phyloP scores from a whole-genome alignment of 30 jellyfish, hydroid and myxozoan species.

The Pseudorhiza aurosa region DNA sequence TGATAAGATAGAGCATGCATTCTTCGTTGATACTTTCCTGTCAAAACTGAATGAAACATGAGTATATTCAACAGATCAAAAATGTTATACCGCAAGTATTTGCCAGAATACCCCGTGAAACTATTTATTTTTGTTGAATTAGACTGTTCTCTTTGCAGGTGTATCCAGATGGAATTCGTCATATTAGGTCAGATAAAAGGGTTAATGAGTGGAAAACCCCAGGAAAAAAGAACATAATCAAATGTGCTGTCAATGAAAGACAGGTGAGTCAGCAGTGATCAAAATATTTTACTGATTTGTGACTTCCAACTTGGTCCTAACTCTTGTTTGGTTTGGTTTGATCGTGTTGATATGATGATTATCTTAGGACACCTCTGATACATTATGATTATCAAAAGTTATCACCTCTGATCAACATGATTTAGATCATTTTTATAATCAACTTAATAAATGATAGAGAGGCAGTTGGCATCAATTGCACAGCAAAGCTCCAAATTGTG shows the following conservation, averaged over 20 bases:
- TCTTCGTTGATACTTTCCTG: no score
- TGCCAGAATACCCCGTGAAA: no score
- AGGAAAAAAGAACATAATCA: conserved; percentile 92
- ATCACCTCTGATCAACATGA: conserved; percentile 42
- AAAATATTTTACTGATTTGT: background rate
- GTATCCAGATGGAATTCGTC: conserved; percentile 99
- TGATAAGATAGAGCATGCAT: no score
- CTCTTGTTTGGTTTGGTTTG: background rate
- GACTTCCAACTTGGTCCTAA: background rate
- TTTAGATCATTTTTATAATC: background rate
- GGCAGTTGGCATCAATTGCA: no score
- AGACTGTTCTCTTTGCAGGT: conserved; percentile 52
- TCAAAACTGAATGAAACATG: no score
- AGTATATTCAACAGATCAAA: no score
- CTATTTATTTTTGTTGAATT: no score
- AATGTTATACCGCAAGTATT: no score
- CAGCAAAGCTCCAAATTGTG: no score
- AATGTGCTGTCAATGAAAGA: conserved; percentile 95
- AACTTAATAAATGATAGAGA: no score
- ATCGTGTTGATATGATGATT: conserved; percentile 14
- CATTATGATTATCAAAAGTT: background rate
- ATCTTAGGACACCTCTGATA: conserved; percentile 30
- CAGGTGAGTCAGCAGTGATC: no score
- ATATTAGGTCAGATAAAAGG: conserved; percentile 95
- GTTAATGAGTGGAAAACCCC: conserved; percentile 99